Percentiles rank a stretch among this genome's conserved stretches.
phyloP scores from a whole-genome alignment of 2,888 invertebrate species.

The Agrotis segetum region DNA sequence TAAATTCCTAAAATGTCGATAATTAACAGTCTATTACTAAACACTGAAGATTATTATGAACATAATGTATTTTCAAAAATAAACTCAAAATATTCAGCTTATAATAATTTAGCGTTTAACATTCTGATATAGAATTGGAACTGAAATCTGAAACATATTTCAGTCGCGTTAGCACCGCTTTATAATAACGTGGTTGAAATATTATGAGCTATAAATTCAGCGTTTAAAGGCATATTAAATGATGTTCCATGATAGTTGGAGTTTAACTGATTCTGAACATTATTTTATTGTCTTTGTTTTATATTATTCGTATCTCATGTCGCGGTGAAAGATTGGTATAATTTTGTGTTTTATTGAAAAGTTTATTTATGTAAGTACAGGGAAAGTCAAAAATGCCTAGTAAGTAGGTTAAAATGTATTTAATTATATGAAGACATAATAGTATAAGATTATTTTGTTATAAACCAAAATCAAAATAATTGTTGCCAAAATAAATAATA shows the following conservation, averaged over 20 bases:
- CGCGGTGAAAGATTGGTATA: not conserved
- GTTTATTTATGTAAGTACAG: not conserved
- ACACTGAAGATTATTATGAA: not conserved
- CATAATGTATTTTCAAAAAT: conserved; percentile 30
- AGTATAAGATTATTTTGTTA: no score
- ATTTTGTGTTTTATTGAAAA: not conserved
- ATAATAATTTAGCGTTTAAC: conserved; percentile 45
- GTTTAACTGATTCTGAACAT: conserved; percentile 27
- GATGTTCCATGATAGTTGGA: conserved; percentile 35
- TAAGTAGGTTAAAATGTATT: no score
- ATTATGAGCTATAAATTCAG: conserved; percentile 51
- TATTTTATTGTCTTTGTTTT: not conserved
- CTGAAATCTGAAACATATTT: conserved; percentile 56
- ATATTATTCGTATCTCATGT: not conserved
- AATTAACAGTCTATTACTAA: not conserved
- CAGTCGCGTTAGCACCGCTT: conserved; percentile 32
- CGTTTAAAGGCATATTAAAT: conserved; percentile 57
- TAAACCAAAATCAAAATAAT: no score
- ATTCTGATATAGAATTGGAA: conserved; percentile 54
- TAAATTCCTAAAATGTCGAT: not conserved
- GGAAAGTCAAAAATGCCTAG: no score
- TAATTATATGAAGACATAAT: no score
- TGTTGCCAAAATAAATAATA: not conserved
- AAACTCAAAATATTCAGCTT: conserved; percentile 10
- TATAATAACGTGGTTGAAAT: conserved; percentile 51